phyloP scores from a whole-genome alignment of 35 echinoderm and acorn worm genomes.

The Ptychodera flava region DNA sequence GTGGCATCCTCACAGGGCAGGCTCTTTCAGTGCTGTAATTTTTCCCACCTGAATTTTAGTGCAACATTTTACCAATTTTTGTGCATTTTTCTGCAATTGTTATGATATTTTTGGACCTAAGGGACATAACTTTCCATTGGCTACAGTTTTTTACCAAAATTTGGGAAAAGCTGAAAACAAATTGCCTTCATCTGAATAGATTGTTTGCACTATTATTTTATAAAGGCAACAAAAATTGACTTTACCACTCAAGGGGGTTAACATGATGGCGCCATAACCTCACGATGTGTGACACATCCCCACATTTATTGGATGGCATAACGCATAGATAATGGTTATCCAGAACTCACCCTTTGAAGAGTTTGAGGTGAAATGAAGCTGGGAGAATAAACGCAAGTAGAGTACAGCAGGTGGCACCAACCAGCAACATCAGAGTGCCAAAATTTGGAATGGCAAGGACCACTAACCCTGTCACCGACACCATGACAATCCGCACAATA shows the following conservation, averaged over 20 bases:
- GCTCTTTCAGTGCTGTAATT: too few species aligned
- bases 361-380: slow-evolving; percentile 78
- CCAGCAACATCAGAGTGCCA: slow-evolving; percentile 81
- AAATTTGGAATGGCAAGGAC: slow-evolving; percentile 89
- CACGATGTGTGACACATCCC: not conserved
- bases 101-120: too few species aligned
- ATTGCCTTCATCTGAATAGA: not conserved
- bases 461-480: slow-evolving; percentile 60
- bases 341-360: slow-evolving; percentile 79
- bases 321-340: not conserved
- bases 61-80: too few species aligned
- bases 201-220: not conserved
- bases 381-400: slow-evolving; percentile 93
- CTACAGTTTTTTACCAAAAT: too few species aligned
- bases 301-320: not conserved
- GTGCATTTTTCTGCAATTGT: too few species aligned
- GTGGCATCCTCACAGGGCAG: not conserved
- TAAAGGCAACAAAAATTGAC: not conserved
- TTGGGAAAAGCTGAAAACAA: not conserved
- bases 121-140: too few species aligned
- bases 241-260: not conserved
- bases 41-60: too few species aligned
- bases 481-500: slow-evolving; percentile 62
- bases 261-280: not conserved
- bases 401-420: slow-evolving; percentile 94